phyloP scores from a whole-genome alignment of 2,797 vertebrate species.

The Mus caroli region DNA sequence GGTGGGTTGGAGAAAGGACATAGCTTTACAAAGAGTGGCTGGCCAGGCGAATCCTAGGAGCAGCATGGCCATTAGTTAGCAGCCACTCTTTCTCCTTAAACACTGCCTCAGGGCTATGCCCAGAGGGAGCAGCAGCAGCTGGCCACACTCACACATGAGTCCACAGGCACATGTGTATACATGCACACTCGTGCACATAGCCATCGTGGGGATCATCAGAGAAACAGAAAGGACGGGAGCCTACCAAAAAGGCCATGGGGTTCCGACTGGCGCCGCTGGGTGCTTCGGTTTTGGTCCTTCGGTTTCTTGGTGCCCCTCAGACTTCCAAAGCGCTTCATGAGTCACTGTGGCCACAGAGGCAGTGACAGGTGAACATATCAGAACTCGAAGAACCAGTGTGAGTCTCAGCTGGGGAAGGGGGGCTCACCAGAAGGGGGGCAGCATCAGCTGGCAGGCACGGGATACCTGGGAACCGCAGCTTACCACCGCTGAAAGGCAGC shows the following conservation, averaged over 20 bases:
- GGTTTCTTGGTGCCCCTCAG: slow-evolving; percentile 95
- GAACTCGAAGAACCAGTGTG: background rate
- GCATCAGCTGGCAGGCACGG: background rate
- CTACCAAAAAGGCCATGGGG: slow-evolving; percentile 94
- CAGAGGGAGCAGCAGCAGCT: background rate
- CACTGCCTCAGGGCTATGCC: background rate
- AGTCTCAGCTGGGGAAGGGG: background rate
- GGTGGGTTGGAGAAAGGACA: background rate
- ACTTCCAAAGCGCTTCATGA: slow-evolving; percentile 98
- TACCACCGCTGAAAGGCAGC: background rate
- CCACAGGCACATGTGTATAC: too few species aligned
- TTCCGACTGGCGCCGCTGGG: slow-evolving; percentile 92
- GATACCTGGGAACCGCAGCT: background rate
- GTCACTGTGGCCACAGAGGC: slow-evolving; percentile 83
- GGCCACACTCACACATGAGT: too few species aligned
- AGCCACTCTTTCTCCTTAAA: background rate
- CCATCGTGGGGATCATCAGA: background rate
- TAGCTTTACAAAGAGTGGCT: accelerated
- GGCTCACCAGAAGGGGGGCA: background rate
- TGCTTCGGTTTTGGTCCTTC: slow-evolving; percentile 92
- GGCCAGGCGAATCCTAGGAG: accelerated
- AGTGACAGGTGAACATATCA: slow-evolving; percentile 89
- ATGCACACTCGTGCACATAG: background rate
- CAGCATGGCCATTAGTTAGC: accelerated
- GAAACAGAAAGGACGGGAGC: background rate